Conservation (phyloP, 2,113 vertebrate genomes). For the sheep (Ovis aries) region ARS-UI_Ramb_v3.0 NC_056074.1:38897001-38897500, state of each 20-base stretch:
- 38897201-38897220: not conserved
- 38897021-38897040: accelerated
- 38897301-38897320: not conserved
- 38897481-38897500: not conserved
- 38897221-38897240: not conserved
- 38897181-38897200: not conserved
- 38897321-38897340: accelerated
- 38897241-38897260: not conserved
- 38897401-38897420: not conserved
- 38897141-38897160: not conserved
- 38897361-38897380: not conserved
- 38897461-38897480: not conserved
- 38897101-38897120: not conserved
- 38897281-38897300: not conserved
- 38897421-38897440: not conserved
- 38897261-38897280: not conserved
- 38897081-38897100: not conserved
- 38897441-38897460: not conserved
- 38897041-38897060: not conserved
- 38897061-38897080: not conserved
- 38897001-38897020: not conserved
- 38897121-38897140: not conserved
- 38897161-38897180: constrained; percentile 16
- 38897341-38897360: accelerated
- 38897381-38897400: accelerated